Evolutionary conservation across 2,113 vertebrate genomes (phyloP), one percentile per base, ranked within the genome.

Genomic region (Lethenteron camtschaticum): DNA sequence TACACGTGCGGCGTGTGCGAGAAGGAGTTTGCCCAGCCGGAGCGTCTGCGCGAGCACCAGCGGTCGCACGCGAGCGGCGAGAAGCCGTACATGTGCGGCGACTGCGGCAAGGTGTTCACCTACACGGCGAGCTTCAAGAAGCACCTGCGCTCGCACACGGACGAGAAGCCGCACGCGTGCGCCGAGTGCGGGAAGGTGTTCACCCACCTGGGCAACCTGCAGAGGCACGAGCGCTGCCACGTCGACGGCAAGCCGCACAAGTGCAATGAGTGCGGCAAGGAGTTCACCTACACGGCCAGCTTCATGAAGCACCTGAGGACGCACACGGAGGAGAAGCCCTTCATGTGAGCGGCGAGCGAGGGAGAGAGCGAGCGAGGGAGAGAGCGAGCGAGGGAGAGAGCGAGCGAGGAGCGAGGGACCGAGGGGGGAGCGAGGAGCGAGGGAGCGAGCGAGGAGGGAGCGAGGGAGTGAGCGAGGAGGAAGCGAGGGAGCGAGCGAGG

Each of bases 141-240:
- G 20, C 60, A 66, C 20, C 10, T 66, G 60, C n/a, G 60, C 14
- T 66, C 14, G n/a, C 60, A 66, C 60, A 66, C 14, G n/a, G 60
- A 20, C 10, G 60, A 66, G 10, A 16, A 20, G 14, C 60, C 60
- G 9, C 20, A 66, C 20, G 60, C n/a, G 60, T 66, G 60, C 10
- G 60, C n/a, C 8, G 60, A 66, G 10, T 66, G 60, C 10, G 60
- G 60, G 6, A 66, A 66, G 60, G 20, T 14, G 14, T 66, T 66
- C 60, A 66, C 14, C 60, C 60, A 66, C n/a, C n/a, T 16, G 60
- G n/a, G n/a, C 20, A 66, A 66, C 60, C 60, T 66, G 60, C n/a
- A 66, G 60, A 14, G 20, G 60, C 60, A 66, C 60, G 14, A 66
- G 60, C n/a, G 60, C 14, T 66, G 60, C 20, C 60, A 66, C 10